Evolutionary conservation across 2,113 vertebrate species (phyloP).

Genomic region (Phrynosoma platyrhinos): DNA sequence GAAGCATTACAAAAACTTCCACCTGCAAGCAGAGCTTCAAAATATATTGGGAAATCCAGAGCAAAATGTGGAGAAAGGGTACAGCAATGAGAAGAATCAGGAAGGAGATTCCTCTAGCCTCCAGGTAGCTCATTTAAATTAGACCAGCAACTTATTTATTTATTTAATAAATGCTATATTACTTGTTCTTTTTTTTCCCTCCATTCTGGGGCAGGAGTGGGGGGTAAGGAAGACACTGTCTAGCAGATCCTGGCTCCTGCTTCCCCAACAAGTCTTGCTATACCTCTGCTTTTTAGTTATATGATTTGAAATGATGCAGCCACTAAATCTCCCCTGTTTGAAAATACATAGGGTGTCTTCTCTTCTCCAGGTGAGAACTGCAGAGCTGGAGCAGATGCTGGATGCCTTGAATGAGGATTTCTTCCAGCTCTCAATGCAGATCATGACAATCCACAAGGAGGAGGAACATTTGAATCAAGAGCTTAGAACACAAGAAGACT

Average conservation of each 20-base stretch:
- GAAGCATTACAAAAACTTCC: constrained; percentile 9
- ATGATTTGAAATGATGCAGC: neutral
- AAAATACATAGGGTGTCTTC: too few relatives aligned
- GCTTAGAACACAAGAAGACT: constrained; percentile 29
- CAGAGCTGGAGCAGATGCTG: constrained; percentile 73
- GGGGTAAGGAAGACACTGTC: too few relatives aligned
- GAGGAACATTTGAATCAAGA: constrained; percentile 56
- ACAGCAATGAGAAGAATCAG: neutral
- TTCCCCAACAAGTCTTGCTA: too few relatives aligned
- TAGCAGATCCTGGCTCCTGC: too few relatives aligned
- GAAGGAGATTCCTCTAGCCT: neutral
- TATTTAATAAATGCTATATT: too few relatives aligned
- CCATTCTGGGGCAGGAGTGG: too few relatives aligned
- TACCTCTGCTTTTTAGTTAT: neutral
- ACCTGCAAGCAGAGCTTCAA: neutral
- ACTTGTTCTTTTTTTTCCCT: too few relatives aligned
- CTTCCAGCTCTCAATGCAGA: constrained; percentile 72
- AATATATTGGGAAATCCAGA: neutral
- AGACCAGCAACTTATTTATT: neutral
- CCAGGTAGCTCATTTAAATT: constrained; percentile 1
- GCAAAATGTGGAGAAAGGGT: neutral
- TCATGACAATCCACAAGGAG: constrained; percentile 34
- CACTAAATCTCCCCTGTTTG: neutral
- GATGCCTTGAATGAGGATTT: constrained; percentile 79
- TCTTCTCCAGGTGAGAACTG: constrained; percentile 19